Evolutionary conservation across 2,113 vertebrate species (phyloP), one percentile per base, ranked within the genome.

Genomic region (Poeciliopsis prolifica): DNA sequence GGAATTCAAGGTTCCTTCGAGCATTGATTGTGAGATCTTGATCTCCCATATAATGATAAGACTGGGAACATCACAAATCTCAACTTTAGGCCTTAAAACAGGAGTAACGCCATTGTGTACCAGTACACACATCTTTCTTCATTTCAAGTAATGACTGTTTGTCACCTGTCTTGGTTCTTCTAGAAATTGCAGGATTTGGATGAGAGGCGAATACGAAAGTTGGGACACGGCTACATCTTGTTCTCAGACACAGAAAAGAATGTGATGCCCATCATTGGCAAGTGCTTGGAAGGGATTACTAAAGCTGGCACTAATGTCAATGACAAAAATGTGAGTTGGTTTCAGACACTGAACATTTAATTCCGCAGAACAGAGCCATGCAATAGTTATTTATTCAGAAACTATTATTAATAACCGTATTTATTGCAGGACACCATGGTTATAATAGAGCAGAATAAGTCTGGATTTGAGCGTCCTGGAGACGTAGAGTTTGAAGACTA

Each of bases 401-500:
- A 58, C 9, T 10, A 58, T 10, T 54, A n/a, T 64, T 33, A 64
- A 30, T 70, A 30, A 66, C 58, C 65, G 28, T 37, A 51, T 86
- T 60, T 13, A 54, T 44, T 58, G 13, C 82, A 97, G 96, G 96
- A 97, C 89, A 95, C 96, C 31, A 75, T 94, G 88, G 89, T 93
- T 71, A 89, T 97, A 61, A 94, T 97, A 29, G 96, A 97, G 80
- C 94, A 96, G 86, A 93, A 96, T 89, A 97, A 97, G 85, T 97
- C 96, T 0, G 96, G 96, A 28, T 97, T 97, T 15, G 95, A 96
- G 70, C 94, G 96, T 40, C 96, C 96, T 0, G 94, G 94, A 1
- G 96, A 97, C 24, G 69, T 96, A 86, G 96, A 97, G 75, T 97
- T 97, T 10, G 96, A 97, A 82, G 96, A 97, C 88, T 97, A 95